phyloP scores from a whole-genome alignment of 2,888 invertebrate species.

The Platerodrilus igneus region DNA sequence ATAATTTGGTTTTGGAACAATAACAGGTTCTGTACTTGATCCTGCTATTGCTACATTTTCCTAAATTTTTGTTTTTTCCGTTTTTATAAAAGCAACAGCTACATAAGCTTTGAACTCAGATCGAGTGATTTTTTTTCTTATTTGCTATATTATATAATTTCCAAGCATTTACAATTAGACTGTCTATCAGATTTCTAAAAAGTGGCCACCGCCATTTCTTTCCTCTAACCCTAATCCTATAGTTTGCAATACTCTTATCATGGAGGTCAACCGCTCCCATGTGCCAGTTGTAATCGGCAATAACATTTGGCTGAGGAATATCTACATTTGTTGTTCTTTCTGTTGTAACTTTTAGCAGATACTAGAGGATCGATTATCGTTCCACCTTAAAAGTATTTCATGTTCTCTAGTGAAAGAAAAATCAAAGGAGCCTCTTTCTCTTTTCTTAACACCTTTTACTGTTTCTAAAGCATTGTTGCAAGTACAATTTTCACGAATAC shows the following conservation, averaged over 20 bases:
- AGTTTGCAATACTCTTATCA: background rate
- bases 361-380: background rate
- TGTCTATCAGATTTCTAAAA: constrained; percentile 24
- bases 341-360: background rate
- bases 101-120: too few species aligned
- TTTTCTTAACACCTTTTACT: too few species aligned
- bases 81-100: constrained; percentile 1
- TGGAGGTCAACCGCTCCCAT: constrained; percentile 19
- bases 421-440: too few species aligned
- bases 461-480: too few species aligned
- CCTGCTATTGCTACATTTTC: background rate
- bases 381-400: background rate
- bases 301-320: constrained; percentile 1
- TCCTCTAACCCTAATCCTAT: background rate
- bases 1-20: background rate
- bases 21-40: background rate
- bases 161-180: constrained; percentile 21
- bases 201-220: constrained; percentile 1
- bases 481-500: too few species aligned
- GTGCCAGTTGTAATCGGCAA: constrained; percentile 2
- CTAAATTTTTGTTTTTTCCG: background rate
- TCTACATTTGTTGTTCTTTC: background rate
- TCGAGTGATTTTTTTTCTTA: too few species aligned
- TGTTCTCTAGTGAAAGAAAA: too few species aligned
- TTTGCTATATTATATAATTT: background rate